Percentiles rank a stretch among this genome's conserved stretches.
Evolutionary conservation across 2,888 invertebrate species (phyloP).

Genomic region (Tholera decimalis): DNA sequence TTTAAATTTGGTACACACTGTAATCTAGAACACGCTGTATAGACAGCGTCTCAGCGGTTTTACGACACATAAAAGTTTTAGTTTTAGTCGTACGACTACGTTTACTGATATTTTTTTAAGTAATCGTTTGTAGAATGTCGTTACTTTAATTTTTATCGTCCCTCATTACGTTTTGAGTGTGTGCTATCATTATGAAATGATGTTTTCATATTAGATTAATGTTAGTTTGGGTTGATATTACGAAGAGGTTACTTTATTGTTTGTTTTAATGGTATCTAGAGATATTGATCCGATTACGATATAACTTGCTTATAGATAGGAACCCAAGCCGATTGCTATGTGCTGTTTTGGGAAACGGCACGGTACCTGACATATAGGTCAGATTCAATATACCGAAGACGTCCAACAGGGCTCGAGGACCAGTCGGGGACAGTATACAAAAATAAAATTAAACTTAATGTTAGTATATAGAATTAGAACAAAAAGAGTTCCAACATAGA

Average conservation of each 20-base stretch:
- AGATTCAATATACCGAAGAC: no score
- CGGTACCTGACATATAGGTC: no score
- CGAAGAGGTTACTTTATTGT: not conserved
- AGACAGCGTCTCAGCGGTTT: constrained; percentile 41
- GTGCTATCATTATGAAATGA: constrained; percentile 11
- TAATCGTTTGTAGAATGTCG: constrained; percentile 37
- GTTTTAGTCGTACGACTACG: constrained; percentile 59
- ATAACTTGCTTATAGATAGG: not conserved
- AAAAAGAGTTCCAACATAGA: no score
- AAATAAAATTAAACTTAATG: no score
- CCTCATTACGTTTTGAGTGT: constrained; percentile 30
- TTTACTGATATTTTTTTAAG: constrained; percentile 52
- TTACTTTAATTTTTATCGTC: constrained; percentile 41
- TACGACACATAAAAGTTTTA: constrained; percentile 60
- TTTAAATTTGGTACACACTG: constrained; percentile 28
- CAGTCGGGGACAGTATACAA: no score
- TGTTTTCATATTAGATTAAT: not conserved
- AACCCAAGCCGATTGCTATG: no score
- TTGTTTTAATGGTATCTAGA: not conserved
- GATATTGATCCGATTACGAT: not conserved
- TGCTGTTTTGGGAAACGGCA: no score
- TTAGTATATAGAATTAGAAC: no score
- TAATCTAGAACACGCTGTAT: constrained; percentile 42
- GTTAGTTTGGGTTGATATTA: not conserved
- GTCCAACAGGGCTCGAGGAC: no score